Base-by-base conservation (phyloP, 2,888 invertebrate genomes). In the Thyatira batis region DNA sequence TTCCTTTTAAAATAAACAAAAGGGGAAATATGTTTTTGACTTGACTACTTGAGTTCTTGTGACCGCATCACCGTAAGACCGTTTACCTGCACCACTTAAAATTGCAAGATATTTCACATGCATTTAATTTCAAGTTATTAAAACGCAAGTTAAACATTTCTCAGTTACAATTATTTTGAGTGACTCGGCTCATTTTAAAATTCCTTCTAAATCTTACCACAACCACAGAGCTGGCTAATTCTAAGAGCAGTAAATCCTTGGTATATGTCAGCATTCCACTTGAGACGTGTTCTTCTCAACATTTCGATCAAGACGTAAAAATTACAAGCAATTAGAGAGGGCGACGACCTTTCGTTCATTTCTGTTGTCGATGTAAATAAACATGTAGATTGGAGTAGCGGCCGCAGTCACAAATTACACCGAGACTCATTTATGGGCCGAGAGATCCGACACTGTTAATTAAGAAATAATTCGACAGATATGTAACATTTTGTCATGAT, bases 271-370 rank as follows among this genome's bases (percentile, higher is more conserved):
- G 73, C 79, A 78, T 82, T 79, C 76, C 71, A 53, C 59, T 17
- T 3, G 17, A 39, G 39, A 53, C 55, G 63, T 69, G 60, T 72
- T 64, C 69, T 68, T 69, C 54, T 53, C 62, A 59, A 64, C 75
- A 74, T 76, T 79, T 78, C 74, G 73, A 84, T 80, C 78, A 77
- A 82, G 78, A 81, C 72, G 76, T 84, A 77, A 84, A 85, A 84
- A 84, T 84, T 82, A 85, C 81, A 71, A 63, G 76, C 82, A 87
- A 87, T 87, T 86, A 87, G 79, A 74, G 68, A 70, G 81, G 68
- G 59, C 80, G 60, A 57, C 63, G 80, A 77, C 75, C 84, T 67
- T 59, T 55, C 55, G 49, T 56, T 60, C 54, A 58, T 55, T 60
- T 57, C 60, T 63, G 53, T 39, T 39, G 39, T 17, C 13, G n/a